Evolutionary conservation across 2,797 vertebrate species (phyloP), one percentile per base, ranked within the genome.

Genomic region (Psittacula derbiana): DNA sequence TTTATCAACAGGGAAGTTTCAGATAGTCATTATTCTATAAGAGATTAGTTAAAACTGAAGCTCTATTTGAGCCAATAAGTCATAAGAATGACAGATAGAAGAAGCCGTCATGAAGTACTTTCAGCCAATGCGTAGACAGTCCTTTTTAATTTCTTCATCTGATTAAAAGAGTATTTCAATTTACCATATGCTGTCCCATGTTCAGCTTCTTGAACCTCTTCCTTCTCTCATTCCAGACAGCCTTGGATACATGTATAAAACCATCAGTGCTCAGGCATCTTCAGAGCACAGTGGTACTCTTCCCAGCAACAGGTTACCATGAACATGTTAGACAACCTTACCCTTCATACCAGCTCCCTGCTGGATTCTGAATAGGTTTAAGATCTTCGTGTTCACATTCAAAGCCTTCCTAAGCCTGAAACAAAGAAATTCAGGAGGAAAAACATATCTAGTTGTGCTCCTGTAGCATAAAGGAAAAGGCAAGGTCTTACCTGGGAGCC

Each of bases 301-400:
- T 21, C 11, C 6, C 23, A 78, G 36, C 13, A 58, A 16, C 5
- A 36, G 0, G 1, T 40, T 55, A 20, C n/a, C 11, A 12, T 0
- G 0, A 41, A 8, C 17, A 18, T 4, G 5, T 53, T 73, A 61
- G 31, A 16, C 8, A 46, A 4, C 13, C 33, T 87, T 55, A 46
- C 6, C 18, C 20, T 52, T 10, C 30, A 13, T 6, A 47, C 6
- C 1, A 1, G 3, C 10, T 80, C 12, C 5, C 10, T 61, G 12
- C 3, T 69, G 36, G 67, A 49, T 52, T 78, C 33, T 49, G 31
- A 71, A 61, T 49, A 33, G 11, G 8, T 47, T 93, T 65, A 73
- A 60, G n/a, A 47, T 19, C 5, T 44, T 23, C 11, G 6, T 57
- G n/a, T 21, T 75, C 40, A 44, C 8, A 24, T 24, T 87, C 28